phyloP scores from a whole-genome alignment of 2,113 vertebrate genomes.

The Platanista minor region DNA sequence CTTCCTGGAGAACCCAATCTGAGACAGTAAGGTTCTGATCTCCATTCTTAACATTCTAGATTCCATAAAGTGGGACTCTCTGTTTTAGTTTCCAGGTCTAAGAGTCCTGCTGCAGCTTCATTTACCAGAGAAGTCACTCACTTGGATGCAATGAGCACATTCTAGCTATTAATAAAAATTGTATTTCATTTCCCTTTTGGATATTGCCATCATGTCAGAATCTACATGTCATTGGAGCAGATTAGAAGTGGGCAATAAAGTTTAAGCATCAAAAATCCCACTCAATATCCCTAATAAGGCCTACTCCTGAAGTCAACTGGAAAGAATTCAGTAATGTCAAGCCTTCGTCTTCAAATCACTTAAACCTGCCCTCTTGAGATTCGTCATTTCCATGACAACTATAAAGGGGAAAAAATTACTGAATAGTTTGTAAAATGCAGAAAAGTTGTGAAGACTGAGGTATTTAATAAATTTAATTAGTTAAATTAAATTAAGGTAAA shows the following conservation, averaged over 20 bases:
- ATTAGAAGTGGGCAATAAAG: conserved; percentile 28
- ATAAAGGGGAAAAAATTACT: background rate
- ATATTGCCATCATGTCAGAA: conserved; percentile 36
- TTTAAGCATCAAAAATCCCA: conserved; percentile 44
- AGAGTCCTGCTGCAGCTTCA: background rate
- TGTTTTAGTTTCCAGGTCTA: background rate
- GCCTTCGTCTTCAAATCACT: conserved; percentile 41
- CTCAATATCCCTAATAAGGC: background rate
- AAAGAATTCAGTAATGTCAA: conserved; percentile 59
- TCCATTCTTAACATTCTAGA: background rate
- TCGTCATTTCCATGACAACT: conserved; percentile 58
- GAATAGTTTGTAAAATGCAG: conserved; percentile 29
- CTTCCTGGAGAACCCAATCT: background rate
- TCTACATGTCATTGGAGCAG: conserved; percentile 24
- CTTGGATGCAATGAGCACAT: conserved; percentile 33
- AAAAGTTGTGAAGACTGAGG: background rate
- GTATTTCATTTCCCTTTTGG: conserved; percentile 3
- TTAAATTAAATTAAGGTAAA: background rate
- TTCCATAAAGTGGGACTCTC: background rate
- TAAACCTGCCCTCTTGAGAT: conserved; percentile 53
- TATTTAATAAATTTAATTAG: conserved; percentile 39
- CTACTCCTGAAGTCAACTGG: conserved; percentile 31
- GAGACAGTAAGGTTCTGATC: background rate
- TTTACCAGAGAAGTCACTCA: background rate
- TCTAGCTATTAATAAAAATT: conserved; percentile 49